Base-by-base conservation (phyloP, 2,888 invertebrate genomes). In the Dione juno region DNA sequence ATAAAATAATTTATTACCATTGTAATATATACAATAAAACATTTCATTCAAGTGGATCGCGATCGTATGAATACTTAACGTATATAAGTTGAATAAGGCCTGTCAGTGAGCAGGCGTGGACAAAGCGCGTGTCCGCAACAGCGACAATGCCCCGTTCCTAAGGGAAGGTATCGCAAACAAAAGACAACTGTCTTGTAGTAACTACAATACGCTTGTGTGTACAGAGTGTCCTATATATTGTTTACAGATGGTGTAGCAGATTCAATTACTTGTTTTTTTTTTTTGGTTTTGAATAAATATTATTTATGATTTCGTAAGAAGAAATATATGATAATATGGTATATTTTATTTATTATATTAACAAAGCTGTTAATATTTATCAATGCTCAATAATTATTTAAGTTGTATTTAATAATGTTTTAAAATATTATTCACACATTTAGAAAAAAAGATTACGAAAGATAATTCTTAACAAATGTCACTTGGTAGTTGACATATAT, bases 151-250 rank as follows among this genome's bases (percentile, higher is more conserved):
- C 28, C 14, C n/a, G n/a, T n/a, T 35, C 28, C 8, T 53, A 28
- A 53, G 53, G 28, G 28, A 53, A 28, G 53, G 53, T 28, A 53
- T 53, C 28, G 53, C 35, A 14, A 13, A 14, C 14, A 19, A 53
- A 35, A 53, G 53, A 37, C 58, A 57, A 57, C 41, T 58, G 40
- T 19, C 40, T 58, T 58, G 16, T 16, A 14, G n/a, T 5, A 16
- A 58, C 40, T 40, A 58, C 58, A 40, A 58, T 58, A 16, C 37
- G 14, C 9, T 40, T 40, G 16, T 19, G 21, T 53, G 2, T 10
- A 53, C n/a, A n/a, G n/a, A n/a, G n/a, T n/a, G 53, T 14, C 1
- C 9, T 28, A 19, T 53, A 13, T 10, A 11, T 41, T 58, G 19
- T 58, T 40, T 10, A 16, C 11, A 28, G 21, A 14, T 10, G 35